Percentiles rank a stretch among this genome's conserved stretches.
Conservation (phyloP, 2,113 vertebrate genomes). For the Mirza zaza region DNA sequence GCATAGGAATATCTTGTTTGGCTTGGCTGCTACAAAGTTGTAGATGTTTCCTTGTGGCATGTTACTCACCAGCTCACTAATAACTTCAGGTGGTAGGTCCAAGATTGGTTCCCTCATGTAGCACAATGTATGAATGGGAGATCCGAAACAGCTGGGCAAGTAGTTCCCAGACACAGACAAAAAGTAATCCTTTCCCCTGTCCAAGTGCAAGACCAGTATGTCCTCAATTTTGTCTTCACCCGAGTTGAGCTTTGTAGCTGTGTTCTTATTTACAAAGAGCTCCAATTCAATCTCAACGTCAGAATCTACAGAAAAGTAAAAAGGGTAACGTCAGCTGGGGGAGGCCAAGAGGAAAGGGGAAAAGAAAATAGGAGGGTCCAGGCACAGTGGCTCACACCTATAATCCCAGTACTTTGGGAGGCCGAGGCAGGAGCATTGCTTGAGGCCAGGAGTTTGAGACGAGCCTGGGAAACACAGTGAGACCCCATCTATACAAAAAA, state of each 20-base stretch:
- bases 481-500: no score
- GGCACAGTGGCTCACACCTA: no score
- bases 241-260: constrained; percentile 91
- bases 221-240: constrained; percentile 93
- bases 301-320: constrained; percentile 84
- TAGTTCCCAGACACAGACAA: constrained; percentile 94
- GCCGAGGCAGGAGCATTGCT: no score
- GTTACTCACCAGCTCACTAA: constrained; percentile 89
- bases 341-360: not conserved
- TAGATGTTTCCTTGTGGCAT: not conserved
- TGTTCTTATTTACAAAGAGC: constrained; percentile 95
- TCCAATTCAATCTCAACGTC: constrained; percentile 91
- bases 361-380: not conserved
- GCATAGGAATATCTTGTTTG: not conserved
- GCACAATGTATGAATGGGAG: constrained; percentile 90
- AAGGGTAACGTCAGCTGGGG: not conserved
- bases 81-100: constrained; percentile 88
- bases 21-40: not conserved
- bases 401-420: no score
- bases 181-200: constrained; percentile 96
- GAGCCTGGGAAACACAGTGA: no score
- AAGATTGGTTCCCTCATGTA: constrained; percentile 92
- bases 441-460: no score
- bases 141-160: constrained; percentile 95
- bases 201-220: constrained; percentile 95